Conservation (phyloP, 2,113 vertebrate species). For the Ibidorhyncha struthersii region DNA sequence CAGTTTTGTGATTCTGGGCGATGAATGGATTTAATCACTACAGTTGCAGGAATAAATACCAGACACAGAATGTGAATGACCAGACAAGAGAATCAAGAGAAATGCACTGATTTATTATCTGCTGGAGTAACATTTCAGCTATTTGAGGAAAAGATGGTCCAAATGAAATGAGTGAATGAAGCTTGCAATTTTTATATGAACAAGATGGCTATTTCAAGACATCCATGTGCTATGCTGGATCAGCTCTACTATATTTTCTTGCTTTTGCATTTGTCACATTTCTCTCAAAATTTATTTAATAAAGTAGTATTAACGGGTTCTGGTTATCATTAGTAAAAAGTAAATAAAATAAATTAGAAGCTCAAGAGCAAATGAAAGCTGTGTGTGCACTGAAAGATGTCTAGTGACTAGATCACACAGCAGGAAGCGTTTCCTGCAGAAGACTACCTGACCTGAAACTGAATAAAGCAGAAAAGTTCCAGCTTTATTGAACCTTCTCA, state of each 20-base stretch:
- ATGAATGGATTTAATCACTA: background rate
- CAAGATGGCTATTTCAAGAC: background rate
- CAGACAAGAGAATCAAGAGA: background rate
- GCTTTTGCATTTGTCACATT: background rate
- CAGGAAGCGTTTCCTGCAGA: background rate
- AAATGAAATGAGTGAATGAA: background rate
- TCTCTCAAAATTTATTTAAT: background rate
- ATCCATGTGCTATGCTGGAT: background rate
- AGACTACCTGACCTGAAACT: background rate
- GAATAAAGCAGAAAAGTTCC: background rate
- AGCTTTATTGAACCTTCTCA: background rate
- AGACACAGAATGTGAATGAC: background rate
- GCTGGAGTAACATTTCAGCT: background rate
- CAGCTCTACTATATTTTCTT: background rate
- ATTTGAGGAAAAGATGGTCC: background rate
- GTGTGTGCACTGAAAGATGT: background rate
- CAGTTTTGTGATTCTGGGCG: background rate
- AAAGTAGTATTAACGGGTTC: background rate
- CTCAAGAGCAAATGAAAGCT: background rate
- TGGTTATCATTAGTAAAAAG: background rate
- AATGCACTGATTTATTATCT: background rate
- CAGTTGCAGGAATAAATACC: background rate
- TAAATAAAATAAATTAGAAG: background rate
- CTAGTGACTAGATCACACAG: background rate
- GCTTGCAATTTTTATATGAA: background rate